These are phyloP conservation scores for Tetropium fuscum DNA, from an alignment of 2,888 invertebrate genomes.

Conservation along the genomic window DNA sequence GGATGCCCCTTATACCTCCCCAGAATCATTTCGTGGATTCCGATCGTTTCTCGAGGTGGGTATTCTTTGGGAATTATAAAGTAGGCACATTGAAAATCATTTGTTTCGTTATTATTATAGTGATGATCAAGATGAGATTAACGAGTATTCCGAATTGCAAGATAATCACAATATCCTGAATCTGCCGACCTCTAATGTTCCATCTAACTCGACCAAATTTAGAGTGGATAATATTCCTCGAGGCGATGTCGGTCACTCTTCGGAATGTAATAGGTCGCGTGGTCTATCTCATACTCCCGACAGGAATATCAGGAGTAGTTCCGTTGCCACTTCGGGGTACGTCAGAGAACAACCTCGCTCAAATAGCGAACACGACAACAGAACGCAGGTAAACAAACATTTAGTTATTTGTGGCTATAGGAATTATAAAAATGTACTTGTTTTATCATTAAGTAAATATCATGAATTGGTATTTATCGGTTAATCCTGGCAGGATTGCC, in stretches of 20 bases:
- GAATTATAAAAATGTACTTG: no score
- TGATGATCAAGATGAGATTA: slow-evolving; percentile 60
- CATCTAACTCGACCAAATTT: slow-evolving; percentile 39
- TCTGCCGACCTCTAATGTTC: slow-evolving; percentile 39
- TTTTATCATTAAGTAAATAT: no score
- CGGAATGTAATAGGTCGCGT: slow-evolving; percentile 39
- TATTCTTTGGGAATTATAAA: background rate
- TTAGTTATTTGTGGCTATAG: no score
- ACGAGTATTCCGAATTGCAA: slow-evolving; percentile 57
- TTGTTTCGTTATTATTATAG: slow-evolving; percentile 46
- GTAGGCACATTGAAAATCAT: background rate
- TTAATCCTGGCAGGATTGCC: no score
- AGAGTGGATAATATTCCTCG: slow-evolving; percentile 40
- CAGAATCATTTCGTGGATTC: slow-evolving; percentile 54
- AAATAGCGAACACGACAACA: slow-evolving; percentile 56
- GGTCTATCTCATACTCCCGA: slow-evolving; percentile 51
- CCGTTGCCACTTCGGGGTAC: slow-evolving; percentile 44
- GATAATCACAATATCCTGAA: slow-evolving; percentile 41
- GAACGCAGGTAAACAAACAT: slow-evolving; percentile 55
- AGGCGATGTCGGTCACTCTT: slow-evolving; percentile 40
- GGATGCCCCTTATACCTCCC: slow-evolving; percentile 52
- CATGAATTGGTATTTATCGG: no score
- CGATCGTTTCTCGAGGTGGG: slow-evolving; percentile 60
- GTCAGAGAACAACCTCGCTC: slow-evolving; percentile 46
- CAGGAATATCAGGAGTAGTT: slow-evolving; percentile 50